These are phyloP conservation scores for Druceiella hillmani DNA, from an alignment of 2,888 invertebrate genomes.

Conservation along the genomic window DNA sequence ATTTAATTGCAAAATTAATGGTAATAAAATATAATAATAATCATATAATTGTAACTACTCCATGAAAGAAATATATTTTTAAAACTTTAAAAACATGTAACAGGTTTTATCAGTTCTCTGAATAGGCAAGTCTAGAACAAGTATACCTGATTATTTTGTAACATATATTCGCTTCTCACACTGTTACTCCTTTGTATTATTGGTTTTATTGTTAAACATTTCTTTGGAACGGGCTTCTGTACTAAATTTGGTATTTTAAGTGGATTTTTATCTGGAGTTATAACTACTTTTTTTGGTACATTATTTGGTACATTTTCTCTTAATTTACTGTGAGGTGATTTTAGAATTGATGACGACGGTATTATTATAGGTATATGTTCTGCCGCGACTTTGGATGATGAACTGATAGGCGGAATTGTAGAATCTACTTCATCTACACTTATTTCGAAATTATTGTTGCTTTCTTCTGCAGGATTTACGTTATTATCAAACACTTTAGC, in stretches of 20 bases:
- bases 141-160: no score
- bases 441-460: slow-evolving; percentile 22
- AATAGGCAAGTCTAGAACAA: no score
- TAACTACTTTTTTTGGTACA: slow-evolving; percentile 42
- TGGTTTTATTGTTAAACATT: slow-evolving; percentile 28
- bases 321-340: slow-evolving; percentile 41
- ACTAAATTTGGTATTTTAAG: slow-evolving; percentile 48
- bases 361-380: slow-evolving; percentile 33
- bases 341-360: slow-evolving; percentile 45
- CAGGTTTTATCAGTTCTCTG: no score
- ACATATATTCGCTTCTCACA: slow-evolving; percentile 16
- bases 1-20: no score
- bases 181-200: slow-evolving; percentile 17
- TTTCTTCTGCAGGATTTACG: slow-evolving; percentile 25
- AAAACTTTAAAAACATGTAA: no score
- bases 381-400: no score
- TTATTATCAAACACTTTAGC: slow-evolving; percentile 20
- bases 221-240: slow-evolving; percentile 48
- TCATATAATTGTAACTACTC: no score
- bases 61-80: no score
- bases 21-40: no score
- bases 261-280: slow-evolving; percentile 40
- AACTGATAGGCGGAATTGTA: no score
- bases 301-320: slow-evolving; percentile 28
- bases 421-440: slow-evolving; percentile 24